Evolutionary conservation across 92 coral and sea anemone genomes (phyloP), one percentile per base, ranked within the genome.

Genomic region (Micromussa lordhowensis): DNA sequence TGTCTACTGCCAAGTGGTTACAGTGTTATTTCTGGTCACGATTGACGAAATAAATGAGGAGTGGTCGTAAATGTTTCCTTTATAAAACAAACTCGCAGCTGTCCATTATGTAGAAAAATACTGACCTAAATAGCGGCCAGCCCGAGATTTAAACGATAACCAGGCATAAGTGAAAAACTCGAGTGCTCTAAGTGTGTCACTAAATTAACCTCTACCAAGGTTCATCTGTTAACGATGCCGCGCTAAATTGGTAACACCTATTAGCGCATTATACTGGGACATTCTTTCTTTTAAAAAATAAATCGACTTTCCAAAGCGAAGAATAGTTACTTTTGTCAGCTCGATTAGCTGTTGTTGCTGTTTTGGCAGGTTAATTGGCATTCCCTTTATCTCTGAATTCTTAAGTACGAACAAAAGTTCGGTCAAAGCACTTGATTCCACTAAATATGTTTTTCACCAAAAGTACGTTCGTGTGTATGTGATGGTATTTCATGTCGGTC

Each of bases 111-210:
- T 19, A n/a, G 78, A 35, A 17, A 34, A 38, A 35, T 35, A 36
- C 53, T 38, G 26, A 35, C 28, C 17, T 66, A 7, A 34, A 49
- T 13, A 28, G 78, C 10, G 5, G 28, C 14, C 24, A 73, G 78
- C 36, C 78, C 16, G 35, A 32, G 80, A 58, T 74, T 75, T 15
- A 75, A 74, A 4, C 13, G 72, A 59, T 55, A 35, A 59, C 36
- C 19, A 74, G 36, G 35, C 77, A 30, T 84, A 84, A 84, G 88
- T 84, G 88, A 84, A 84, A 84, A 84, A 18, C 73, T 74, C 19
- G 70, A 84, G 80, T 74, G 88, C 5, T 24, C 36, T 75, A 17
- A 84, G 79, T 36, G 71, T 69, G 88, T 73, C 58, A 59, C n/a
- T 36, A 55, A 73, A 84, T 84, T 84, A 84, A 73, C 81, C 88